Percentiles rank a stretch among this genome's conserved stretches.
Evolutionary conservation across 2,113 vertebrate genomes (phyloP).

Genomic region (Thymallus thymallus): DNA sequence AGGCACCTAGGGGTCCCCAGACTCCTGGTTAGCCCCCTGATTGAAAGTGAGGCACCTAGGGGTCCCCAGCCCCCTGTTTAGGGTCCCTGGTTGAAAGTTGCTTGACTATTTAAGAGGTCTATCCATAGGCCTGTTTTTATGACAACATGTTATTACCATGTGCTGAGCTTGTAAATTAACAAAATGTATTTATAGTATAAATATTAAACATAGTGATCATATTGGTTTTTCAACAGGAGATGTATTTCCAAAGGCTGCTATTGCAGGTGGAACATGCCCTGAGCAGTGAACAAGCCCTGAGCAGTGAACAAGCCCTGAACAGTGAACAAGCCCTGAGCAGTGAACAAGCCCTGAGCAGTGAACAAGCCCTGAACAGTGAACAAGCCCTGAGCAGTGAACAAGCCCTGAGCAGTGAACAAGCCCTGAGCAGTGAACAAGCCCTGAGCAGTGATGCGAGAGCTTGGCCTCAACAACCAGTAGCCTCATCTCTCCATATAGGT

Average conservation of each 20-base stretch:
- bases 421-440: constrained; percentile 27
- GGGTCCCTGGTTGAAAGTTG: too few relatives aligned
- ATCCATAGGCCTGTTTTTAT: too few relatives aligned
- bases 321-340: constrained; percentile 32
- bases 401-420: constrained; percentile 28
- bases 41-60: too few relatives aligned
- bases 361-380: too few relatives aligned
- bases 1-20: too few relatives aligned
- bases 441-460: constrained; percentile 21
- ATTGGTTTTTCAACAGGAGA: constrained; percentile 16
- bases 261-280: constrained; percentile 42
- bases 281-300: constrained; percentile 19
- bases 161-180: neutral
- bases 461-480: neutral
- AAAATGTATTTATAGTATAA: neutral
- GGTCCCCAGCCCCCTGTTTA: too few relatives aligned
- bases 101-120: too few relatives aligned
- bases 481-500: constrained; percentile 69
- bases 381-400: constrained; percentile 31
- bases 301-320: too few relatives aligned
- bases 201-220: neutral
- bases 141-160: too few relatives aligned
- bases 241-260: constrained; percentile 63
- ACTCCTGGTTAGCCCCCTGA: too few relatives aligned
- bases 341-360: constrained; percentile 27